These are phyloP conservation scores for Campoplex capitator DNA, from an alignment of 2,888 invertebrate species.

Conservation along the genomic window DNA sequence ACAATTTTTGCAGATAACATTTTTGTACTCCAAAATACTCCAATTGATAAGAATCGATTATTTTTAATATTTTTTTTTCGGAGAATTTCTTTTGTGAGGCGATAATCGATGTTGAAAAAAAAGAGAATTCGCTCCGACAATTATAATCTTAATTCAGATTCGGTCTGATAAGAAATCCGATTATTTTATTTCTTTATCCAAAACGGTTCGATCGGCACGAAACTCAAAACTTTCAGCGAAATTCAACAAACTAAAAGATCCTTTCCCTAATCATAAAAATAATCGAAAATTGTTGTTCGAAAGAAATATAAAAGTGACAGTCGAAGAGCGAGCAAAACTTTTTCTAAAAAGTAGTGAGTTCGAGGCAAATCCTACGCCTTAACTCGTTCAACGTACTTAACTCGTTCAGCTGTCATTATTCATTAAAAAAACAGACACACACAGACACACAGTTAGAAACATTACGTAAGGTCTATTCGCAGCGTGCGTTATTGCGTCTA, in stretches of 20 bases:
- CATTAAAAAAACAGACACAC: conserved; percentile 12
- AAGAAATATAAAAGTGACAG: background rate
- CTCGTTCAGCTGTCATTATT: conserved; percentile 41
- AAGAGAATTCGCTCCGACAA: background rate
- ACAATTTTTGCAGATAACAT: conserved; percentile 15
- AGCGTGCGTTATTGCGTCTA: conserved; percentile 26
- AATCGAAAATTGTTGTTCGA: no score
- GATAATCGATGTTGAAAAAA: background rate
- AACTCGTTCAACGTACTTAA: conserved; percentile 3
- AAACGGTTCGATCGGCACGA: background rate
- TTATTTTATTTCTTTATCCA: background rate
- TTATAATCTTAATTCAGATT: background rate
- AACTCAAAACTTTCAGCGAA: background rate
- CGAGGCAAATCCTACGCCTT: background rate
- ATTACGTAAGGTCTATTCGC: conserved; percentile 55
- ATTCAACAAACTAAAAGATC: background rate
- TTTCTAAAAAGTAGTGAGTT: background rate
- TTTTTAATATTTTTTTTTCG: background rate
- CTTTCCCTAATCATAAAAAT: background rate
- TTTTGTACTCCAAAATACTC: background rate
- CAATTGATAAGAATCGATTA: conserved; percentile 2
- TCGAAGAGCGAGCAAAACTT: background rate
- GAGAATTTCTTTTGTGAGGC: background rate
- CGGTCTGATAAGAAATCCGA: background rate
- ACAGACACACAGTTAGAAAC: background rate